Evolutionary conservation across 2,797 vertebrate genomes (phyloP).

Genomic region (Halcyon badia): DNA sequence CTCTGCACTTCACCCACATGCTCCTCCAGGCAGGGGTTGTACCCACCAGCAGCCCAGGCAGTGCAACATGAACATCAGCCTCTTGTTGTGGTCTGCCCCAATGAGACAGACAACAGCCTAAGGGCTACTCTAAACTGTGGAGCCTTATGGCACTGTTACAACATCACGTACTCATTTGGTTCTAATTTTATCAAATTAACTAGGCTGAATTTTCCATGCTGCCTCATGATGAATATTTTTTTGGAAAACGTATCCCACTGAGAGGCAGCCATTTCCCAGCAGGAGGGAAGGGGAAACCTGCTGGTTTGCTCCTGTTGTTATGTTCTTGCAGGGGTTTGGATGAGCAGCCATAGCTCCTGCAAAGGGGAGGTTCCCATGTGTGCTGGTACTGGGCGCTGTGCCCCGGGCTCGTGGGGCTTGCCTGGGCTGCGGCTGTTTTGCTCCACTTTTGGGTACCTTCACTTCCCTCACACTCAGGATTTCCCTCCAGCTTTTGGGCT

Average conservation of each 20-base stretch:
- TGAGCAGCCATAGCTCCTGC: neutral
- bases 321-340: neutral
- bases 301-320: neutral
- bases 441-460: neutral
- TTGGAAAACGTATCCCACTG: neutral
- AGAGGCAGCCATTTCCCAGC: neutral
- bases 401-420: accelerated
- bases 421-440: neutral
- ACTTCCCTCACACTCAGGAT: neutral
- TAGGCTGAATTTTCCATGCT: conserved; percentile 15
- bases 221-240: neutral
- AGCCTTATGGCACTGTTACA: neutral
- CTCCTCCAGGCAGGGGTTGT: neutral
- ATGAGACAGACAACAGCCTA: neutral
- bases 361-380: neutral
- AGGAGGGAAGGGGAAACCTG: neutral
- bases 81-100: neutral
- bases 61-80: accelerated
- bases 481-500: neutral
- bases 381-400: accelerated
- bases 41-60: neutral
- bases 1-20: neutral
- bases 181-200: conserved; percentile 28
- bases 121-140: neutral
- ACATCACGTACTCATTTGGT: conserved; percentile 5